These are phyloP conservation scores for Acrossocheilus wenchowensis DNA, from an alignment of 2,797 vertebrate species.

Conservation along the genomic window DNA sequence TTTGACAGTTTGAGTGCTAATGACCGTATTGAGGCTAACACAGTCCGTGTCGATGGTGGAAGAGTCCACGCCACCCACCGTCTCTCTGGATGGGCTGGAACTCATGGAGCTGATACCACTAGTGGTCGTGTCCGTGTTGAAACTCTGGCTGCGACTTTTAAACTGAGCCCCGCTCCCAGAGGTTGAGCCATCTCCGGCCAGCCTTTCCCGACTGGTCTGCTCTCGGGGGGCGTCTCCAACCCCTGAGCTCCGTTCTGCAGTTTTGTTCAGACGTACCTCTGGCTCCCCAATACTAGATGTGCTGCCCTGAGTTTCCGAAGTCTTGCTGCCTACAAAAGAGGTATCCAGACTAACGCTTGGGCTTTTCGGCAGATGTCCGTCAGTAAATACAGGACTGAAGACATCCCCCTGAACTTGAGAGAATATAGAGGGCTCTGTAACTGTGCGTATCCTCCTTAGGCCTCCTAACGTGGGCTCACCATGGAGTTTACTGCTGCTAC, in stretches of 20 bases:
- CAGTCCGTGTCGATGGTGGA: constrained; percentile 90
- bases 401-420: constrained; percentile 87
- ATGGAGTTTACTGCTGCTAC: constrained; percentile 63
- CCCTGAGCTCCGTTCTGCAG: constrained; percentile 76
- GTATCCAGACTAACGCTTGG: constrained; percentile 92
- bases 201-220: constrained; percentile 89
- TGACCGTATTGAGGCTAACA: constrained; percentile 95
- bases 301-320: constrained; percentile 75
- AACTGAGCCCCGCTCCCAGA: constrained; percentile 85
- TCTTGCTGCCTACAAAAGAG: constrained; percentile 88
- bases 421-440: constrained; percentile 90
- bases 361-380: constrained; percentile 86
- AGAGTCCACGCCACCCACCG: constrained; percentile 85
- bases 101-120: constrained; percentile 99
- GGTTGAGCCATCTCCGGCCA: constrained; percentile 84
- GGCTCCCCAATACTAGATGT: constrained; percentile 77
- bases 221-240: constrained; percentile 79
- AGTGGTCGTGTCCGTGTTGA: constrained; percentile 98
- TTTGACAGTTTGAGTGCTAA: constrained; percentile 93
- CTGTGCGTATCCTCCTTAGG: constrained; percentile 87
- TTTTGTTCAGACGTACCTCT: constrained; percentile 83
- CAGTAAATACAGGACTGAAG: constrained; percentile 82
- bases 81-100: constrained; percentile 96
- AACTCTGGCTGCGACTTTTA: constrained; percentile 98
- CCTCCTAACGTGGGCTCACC: constrained; percentile 83